Evolutionary conservation across 64 coral and sea anemone genomes (phyloP).

Genomic region (Acropora yongei): DNA sequence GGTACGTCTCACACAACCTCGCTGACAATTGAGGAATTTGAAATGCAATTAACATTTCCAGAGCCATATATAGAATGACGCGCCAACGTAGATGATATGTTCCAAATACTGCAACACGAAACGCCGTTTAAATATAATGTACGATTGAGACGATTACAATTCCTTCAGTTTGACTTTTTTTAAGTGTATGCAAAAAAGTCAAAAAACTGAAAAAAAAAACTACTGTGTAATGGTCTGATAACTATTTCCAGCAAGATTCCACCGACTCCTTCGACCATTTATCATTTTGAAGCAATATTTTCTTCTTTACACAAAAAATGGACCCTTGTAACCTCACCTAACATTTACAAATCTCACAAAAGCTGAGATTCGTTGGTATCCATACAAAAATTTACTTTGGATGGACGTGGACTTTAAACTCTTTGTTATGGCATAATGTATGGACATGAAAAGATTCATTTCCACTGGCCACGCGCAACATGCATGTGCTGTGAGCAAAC

Average conservation of each 20-base stretch:
- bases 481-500: background rate
- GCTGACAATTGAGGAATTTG: background rate
- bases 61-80: background rate
- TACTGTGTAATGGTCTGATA: background rate
- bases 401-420: background rate
- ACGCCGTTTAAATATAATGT: background rate
- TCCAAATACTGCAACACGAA: background rate
- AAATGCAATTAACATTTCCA: background rate
- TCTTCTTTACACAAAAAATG: background rate
- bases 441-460: background rate
- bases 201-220: background rate
- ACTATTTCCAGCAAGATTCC: background rate
- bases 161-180: background rate
- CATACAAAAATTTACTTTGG: background rate
- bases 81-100: background rate
- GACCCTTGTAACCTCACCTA: background rate
- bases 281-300: conserved; percentile 6
- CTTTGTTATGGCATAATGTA: background rate
- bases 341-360: background rate
- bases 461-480: conserved; percentile 43
- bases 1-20: background rate
- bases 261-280: conserved; percentile 30
- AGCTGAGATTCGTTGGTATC: background rate
- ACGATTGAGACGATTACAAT: background rate
- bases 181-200: too few relatives aligned